phyloP scores from a whole-genome alignment of 2,113 vertebrate species.

The Isichthys henryi region DNA sequence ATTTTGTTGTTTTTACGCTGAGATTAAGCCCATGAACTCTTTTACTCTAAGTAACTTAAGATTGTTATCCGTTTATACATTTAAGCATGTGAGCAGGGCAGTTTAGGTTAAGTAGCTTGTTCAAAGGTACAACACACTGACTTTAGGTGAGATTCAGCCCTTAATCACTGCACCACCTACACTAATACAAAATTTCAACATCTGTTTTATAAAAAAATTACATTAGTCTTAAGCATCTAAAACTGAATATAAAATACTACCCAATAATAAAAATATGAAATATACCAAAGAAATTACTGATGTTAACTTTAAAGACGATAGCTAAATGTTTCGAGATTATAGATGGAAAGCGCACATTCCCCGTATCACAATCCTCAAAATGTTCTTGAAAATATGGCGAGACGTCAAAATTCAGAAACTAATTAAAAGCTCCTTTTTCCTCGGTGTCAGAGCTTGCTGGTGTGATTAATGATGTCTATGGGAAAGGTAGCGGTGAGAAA shows the following conservation, averaged over 20 bases:
- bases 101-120: not conserved
- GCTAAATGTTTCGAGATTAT: not conserved
- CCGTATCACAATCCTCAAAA: not conserved
- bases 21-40: not conserved
- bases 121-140: not conserved
- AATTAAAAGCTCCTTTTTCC: conserved; percentile 10
- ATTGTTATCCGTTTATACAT: not conserved
- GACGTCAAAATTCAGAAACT: conserved; percentile 3
- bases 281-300: not conserved
- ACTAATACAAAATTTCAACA: not conserved
- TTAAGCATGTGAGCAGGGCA: not conserved
- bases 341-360: not conserved
- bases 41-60: not conserved
- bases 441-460: not conserved
- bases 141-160: not conserved
- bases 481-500: conserved; percentile 13
- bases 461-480: conserved; percentile 7
- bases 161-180: not conserved
- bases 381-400: conserved; percentile 6
- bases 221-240: not conserved
- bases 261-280: not conserved
- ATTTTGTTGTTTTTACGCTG: not conserved
- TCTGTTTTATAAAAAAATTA: not conserved
- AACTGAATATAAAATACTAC: not conserved
- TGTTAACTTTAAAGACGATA: not conserved